Evolutionary conservation across 2,888 invertebrate genomes (phyloP), one percentile per base, ranked within the genome.

Genomic region (Acanthosoma haemorrhoidale): DNA sequence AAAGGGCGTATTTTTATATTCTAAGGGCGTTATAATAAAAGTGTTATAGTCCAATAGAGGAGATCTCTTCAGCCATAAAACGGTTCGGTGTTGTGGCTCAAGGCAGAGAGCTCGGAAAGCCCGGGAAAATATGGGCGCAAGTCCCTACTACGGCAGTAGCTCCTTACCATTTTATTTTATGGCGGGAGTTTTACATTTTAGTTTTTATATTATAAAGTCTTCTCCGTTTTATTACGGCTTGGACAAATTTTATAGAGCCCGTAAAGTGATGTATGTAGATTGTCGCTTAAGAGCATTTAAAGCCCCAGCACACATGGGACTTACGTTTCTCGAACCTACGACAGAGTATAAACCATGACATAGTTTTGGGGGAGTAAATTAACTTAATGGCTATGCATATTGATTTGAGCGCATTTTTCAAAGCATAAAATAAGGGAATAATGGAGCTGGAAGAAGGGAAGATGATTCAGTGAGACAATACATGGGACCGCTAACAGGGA

Each of bases 221-320:
- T n/a, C n/a, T 51, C 21, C 51, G n/a, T n/a, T 51, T 51, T n/a
- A 51, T 51, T 21, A 51, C 25, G 29, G 29, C 51, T 51, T 25
- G 29, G 51, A 51, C 51, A 51, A 51, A 51, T 51, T 51, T 51
- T 51, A n/a, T n/a, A n/a, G n/a, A n/a, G n/a, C n/a, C n/a, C n/a
- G n/a, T n/a, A n/a, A n/a, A n/a, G n/a, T n/a, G n/a, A n/a, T n/a
- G n/a, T n/a, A n/a, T n/a, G n/a, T n/a, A n/a, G n/a, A n/a, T n/a
- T n/a, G n/a, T n/a, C n/a, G n/a, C n/a, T n/a, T n/a, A n/a, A n/a
- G n/a, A n/a, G n/a, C n/a, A n/a, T n/a, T n/a, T n/a, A n/a, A n/a
- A n/a, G n/a, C n/a, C n/a, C n/a, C n/a, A n/a, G n/a, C n/a, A n/a
- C n/a, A n/a, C n/a, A n/a, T n/a, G n/a, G n/a, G n/a, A n/a, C n/a